Evolutionary conservation across 2,888 invertebrate genomes (phyloP).

Genomic region (Aelia acuminata): DNA sequence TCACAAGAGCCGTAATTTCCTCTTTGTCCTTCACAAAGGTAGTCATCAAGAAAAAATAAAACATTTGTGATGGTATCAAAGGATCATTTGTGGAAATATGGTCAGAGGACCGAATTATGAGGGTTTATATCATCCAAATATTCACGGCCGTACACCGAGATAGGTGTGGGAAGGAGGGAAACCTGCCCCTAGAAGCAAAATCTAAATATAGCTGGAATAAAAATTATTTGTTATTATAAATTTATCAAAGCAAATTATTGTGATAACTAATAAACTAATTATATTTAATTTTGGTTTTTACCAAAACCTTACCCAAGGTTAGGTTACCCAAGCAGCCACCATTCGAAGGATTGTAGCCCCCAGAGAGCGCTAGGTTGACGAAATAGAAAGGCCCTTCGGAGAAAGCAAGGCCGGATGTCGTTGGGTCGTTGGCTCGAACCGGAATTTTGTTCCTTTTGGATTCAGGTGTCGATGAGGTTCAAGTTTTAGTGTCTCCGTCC

Average conservation of each 20-base stretch:
- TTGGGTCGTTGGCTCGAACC: not conserved
- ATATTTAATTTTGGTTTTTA: too few relatives aligned
- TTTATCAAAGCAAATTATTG: too few relatives aligned
- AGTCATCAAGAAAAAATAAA: not conserved
- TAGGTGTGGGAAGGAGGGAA: too few relatives aligned
- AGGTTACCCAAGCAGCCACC: too few relatives aligned
- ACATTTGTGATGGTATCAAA: not conserved
- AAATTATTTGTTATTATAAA: too few relatives aligned
- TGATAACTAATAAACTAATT: too few relatives aligned
- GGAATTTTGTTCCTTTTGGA: conserved; percentile 1
- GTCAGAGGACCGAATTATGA: too few relatives aligned
- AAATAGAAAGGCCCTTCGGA: conserved; percentile 26
- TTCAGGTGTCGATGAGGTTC: not conserved
- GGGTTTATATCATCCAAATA: too few relatives aligned
- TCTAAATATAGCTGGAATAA: too few relatives aligned
- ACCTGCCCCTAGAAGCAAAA: too few relatives aligned
- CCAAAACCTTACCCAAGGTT: too few relatives aligned
- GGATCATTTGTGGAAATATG: not conserved
- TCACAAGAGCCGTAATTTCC: not conserved
- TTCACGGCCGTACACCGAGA: too few relatives aligned
- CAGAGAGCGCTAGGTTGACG: not conserved
- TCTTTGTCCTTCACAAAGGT: not conserved
- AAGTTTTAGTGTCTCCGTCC: not conserved
- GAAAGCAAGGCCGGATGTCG: conserved; percentile 11
- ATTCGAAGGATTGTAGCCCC: not conserved